phyloP scores from a whole-genome alignment of 2,797 vertebrate species.

The Aeoliscus strigatus region DNA sequence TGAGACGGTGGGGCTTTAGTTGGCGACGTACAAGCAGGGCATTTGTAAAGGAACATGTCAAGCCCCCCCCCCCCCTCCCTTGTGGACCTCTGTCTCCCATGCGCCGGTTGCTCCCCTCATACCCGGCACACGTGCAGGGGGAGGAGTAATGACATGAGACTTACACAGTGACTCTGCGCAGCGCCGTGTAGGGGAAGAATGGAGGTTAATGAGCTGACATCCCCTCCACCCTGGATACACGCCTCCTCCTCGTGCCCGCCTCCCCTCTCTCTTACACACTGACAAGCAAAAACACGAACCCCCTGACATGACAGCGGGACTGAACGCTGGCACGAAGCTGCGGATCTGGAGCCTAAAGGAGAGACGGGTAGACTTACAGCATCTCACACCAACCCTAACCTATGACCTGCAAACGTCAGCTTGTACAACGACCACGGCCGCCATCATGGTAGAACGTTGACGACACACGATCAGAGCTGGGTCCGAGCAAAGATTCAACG shows the following conservation, averaged over 20 bases:
- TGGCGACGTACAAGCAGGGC: slow-evolving; percentile 57
- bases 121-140: slow-evolving; percentile 42
- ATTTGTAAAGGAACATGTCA: slow-evolving; percentile 64
- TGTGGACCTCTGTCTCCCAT: slow-evolving; percentile 35
- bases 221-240: slow-evolving; percentile 55
- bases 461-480: no score
- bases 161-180: slow-evolving; percentile 60
- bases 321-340: slow-evolving; percentile 32
- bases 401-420: no score
- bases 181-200: slow-evolving; percentile 49
- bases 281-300: slow-evolving; percentile 49
- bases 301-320: slow-evolving; percentile 28
- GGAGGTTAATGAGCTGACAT: slow-evolving; percentile 74
- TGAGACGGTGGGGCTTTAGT: slow-evolving; percentile 63
- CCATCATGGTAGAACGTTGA: no score
- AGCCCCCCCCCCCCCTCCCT: slow-evolving; percentile 15
- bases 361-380: no score
- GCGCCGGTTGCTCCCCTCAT: slow-evolving; percentile 22
- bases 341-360: slow-evolving; percentile 25
- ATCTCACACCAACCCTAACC: no score
- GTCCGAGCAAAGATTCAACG: no score
- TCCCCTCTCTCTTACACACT: slow-evolving; percentile 37
- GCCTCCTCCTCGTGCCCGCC: slow-evolving; percentile 42
- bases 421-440: no score
- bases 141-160: slow-evolving; percentile 66